These are phyloP conservation scores for Oceanites oceanicus DNA, from an alignment of 2,113 vertebrate genomes.

Conservation along the genomic window DNA sequence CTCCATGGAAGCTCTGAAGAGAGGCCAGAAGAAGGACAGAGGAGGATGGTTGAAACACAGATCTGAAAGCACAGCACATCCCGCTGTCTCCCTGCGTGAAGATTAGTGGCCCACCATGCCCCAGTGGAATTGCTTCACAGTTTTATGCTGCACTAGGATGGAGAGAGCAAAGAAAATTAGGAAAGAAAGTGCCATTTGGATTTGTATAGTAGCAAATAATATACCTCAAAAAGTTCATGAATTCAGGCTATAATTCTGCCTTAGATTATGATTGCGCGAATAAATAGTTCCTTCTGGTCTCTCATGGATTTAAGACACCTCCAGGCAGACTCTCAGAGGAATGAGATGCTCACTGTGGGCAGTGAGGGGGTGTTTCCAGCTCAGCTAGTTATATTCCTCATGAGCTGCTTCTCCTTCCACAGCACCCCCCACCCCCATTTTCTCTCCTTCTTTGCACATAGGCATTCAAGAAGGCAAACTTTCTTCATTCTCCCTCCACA, in stretches of 20 bases:
- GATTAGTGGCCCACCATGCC: not conserved
- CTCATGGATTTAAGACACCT: not conserved
- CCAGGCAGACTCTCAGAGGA: not conserved
- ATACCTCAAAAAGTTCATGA: not conserved
- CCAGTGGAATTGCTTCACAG: not conserved
- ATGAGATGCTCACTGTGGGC: not conserved
- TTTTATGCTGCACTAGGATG: not conserved
- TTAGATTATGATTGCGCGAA: not conserved
- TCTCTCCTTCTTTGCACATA: not conserved
- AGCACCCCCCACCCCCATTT: not conserved
- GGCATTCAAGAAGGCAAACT: not conserved
- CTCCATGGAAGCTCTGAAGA: not conserved
- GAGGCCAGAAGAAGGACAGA: not conserved
- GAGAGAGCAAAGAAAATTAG: not conserved
- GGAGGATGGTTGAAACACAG: not conserved
- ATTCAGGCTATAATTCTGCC: not conserved
- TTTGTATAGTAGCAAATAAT: not conserved
- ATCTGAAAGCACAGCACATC: slow-evolving; percentile 6
- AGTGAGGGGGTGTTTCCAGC: slow-evolving; percentile 7
- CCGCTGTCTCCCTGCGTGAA: not conserved
- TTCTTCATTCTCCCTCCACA: not conserved
- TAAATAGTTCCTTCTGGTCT: not conserved
- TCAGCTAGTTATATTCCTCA: not conserved
- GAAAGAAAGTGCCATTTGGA: not conserved
- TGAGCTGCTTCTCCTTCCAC: not conserved